These are phyloP conservation scores for Sinocyclocheilus maitianheensis DNA, from an alignment of 2,113 vertebrate genomes.

Conservation along the genomic window DNA sequence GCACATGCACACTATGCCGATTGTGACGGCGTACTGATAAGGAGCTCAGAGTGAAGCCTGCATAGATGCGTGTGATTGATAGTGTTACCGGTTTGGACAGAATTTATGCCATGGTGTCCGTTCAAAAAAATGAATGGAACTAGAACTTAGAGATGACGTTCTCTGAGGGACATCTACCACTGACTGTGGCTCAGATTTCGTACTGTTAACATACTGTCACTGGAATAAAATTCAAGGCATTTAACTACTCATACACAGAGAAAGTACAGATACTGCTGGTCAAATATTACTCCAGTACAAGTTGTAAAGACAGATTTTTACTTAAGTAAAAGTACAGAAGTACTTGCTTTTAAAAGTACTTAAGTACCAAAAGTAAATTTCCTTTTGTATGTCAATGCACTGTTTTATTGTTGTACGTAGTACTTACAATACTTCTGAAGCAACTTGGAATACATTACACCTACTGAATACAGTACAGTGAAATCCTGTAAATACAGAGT, in stretches of 20 bases:
- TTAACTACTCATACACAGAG: not conserved
- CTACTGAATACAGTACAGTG: too few species aligned
- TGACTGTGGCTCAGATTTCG: not conserved
- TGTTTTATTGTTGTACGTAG: too few species aligned
- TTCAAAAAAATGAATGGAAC: not conserved
- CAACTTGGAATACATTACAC: too few species aligned
- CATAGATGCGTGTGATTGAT: not conserved
- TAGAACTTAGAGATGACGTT: not conserved
- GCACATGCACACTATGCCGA: not conserved
- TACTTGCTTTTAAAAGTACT: too few species aligned
- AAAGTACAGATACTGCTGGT: too few species aligned
- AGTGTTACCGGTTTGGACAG: not conserved
- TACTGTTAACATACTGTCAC: not conserved
- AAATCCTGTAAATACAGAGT: too few species aligned
- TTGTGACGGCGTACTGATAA: slow-evolving; percentile 3
- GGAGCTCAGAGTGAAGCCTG: not conserved
- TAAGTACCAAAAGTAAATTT: too few species aligned
- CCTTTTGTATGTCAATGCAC: too few species aligned
- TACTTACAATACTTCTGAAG: too few species aligned
- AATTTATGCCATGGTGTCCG: not conserved
- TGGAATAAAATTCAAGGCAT: not conserved
- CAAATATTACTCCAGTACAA: too few species aligned
- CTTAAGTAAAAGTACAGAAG: too few species aligned
- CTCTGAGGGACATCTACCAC: not conserved
- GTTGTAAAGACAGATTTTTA: too few species aligned